Conservation (phyloP, 2,113 vertebrate genomes). For the Polypterus senegalus region DNA sequence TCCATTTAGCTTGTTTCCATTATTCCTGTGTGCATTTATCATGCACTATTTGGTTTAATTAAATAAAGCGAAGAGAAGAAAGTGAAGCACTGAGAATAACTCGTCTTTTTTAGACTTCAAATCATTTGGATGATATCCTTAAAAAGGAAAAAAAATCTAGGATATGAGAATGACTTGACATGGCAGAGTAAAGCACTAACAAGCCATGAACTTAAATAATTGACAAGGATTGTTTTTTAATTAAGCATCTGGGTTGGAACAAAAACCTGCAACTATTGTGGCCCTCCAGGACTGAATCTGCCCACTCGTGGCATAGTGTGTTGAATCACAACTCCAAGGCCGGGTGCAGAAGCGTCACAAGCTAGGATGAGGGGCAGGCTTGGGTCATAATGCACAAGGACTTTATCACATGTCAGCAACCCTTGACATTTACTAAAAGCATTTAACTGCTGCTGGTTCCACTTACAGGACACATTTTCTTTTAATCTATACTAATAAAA, state of each 20-base stretch:
- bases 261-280: background rate
- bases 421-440: conserved; percentile 12
- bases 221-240: conserved; percentile 10
- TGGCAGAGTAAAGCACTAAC: conserved; percentile 2
- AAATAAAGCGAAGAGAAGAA: conserved; percentile 2
- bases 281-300: conserved; percentile 6
- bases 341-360: conserved; percentile 14
- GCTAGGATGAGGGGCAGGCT: conserved; percentile 4
- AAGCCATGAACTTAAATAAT: conserved; percentile 4
- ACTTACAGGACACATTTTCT: conserved; percentile 1
- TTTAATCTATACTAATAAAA: conserved; percentile 3
- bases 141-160: no score
- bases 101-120: conserved; percentile 5
- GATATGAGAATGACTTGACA: conserved; percentile 12
- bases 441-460: conserved; percentile 1
- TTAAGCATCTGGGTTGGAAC: no score
- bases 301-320: conserved; percentile 7
- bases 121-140: conserved; percentile 6
- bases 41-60: conserved; percentile 5
- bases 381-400: conserved; percentile 10
- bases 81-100: background rate
- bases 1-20: conserved; percentile 7
- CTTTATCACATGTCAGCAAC: conserved; percentile 9
- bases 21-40: conserved; percentile 6
- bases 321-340: conserved; percentile 15